phyloP scores from a whole-genome alignment of 1,140 invertebrate species.

The Ips typographus region DNA sequence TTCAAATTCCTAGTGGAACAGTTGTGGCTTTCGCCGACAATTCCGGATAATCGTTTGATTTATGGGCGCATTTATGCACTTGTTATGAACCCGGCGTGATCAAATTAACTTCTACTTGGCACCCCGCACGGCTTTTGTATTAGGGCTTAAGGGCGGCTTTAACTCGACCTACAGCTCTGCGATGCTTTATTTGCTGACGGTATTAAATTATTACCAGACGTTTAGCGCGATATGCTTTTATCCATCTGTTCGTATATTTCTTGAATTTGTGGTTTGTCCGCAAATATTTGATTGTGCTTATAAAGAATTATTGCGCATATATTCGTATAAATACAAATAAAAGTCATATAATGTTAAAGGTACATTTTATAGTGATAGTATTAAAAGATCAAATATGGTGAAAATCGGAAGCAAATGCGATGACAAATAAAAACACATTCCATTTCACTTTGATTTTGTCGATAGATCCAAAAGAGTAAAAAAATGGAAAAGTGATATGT shows the following conservation, averaged over 20 bases:
- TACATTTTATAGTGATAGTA: too few relatives aligned
- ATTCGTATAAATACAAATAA: too few relatives aligned
- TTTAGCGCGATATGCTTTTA: background rate
- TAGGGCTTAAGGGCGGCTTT: slow-evolving; percentile 24
- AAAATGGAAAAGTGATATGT: too few relatives aligned
- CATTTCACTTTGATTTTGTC: too few relatives aligned
- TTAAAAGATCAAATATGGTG: too few relatives aligned
- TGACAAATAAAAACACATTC: too few relatives aligned
- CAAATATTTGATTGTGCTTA: slow-evolving; percentile 6
- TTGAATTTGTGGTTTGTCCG: background rate
- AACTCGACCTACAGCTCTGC: slow-evolving; percentile 5
- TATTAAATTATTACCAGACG: slow-evolving; percentile 28
- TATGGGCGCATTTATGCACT: slow-evolving; percentile 34
- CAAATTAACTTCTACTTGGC: slow-evolving; percentile 33
- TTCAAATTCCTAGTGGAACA: slow-evolving; percentile 33
- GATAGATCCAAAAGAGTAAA: too few relatives aligned
- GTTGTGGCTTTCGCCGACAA: slow-evolving; percentile 31
- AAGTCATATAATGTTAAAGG: too few relatives aligned
- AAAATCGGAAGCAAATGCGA: too few relatives aligned
- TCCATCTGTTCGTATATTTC: background rate
- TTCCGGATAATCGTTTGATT: slow-evolving; percentile 35
- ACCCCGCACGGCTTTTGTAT: slow-evolving; percentile 27
- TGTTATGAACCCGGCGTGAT: slow-evolving; percentile 34
- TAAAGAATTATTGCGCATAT: background rate
- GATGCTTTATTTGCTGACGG: slow-evolving; percentile 24